Evolutionary conservation across 1,140 invertebrate species (phyloP).

Genomic region (Mizuhopecten yessoensis): DNA sequence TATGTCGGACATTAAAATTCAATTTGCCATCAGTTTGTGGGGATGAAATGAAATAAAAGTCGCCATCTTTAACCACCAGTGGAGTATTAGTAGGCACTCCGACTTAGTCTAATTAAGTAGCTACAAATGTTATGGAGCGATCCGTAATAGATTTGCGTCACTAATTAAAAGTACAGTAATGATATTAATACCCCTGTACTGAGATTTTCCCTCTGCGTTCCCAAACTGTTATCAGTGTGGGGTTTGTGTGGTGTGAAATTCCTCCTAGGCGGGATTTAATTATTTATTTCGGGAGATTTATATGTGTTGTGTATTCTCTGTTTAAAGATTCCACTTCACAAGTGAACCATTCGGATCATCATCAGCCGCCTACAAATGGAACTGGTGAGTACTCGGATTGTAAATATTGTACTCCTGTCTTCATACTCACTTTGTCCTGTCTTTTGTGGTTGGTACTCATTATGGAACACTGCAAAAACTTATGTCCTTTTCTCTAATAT

Average conservation of each 20-base stretch:
- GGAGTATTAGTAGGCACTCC: not conserved
- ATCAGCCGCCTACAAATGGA: not conserved
- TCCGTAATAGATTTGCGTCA: not conserved
- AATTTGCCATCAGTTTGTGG: not conserved
- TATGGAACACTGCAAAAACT: no score
- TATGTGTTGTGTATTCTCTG: not conserved
- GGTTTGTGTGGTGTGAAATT: not conserved
- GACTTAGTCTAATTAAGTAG: not conserved
- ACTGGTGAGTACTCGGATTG: not conserved
- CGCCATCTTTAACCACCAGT: not conserved
- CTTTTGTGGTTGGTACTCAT: no score
- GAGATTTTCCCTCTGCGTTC: not conserved
- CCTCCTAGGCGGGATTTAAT: not conserved
- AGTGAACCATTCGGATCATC: not conserved
- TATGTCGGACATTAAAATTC: slow-evolving; percentile 22
- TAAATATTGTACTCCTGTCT: no score
- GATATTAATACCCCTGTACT: not conserved
- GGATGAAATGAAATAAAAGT: not conserved
- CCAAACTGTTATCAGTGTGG: not conserved
- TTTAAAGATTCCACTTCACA: slow-evolving; percentile 27
- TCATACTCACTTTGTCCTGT: no score
- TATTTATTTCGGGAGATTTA: slow-evolving; percentile 7
- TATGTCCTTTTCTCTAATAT: no score
- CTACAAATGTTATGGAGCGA: not conserved
- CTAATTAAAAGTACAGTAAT: not conserved